phyloP scores from a whole-genome alignment of 2,797 vertebrate genomes.

The Parambassis ranga region DNA sequence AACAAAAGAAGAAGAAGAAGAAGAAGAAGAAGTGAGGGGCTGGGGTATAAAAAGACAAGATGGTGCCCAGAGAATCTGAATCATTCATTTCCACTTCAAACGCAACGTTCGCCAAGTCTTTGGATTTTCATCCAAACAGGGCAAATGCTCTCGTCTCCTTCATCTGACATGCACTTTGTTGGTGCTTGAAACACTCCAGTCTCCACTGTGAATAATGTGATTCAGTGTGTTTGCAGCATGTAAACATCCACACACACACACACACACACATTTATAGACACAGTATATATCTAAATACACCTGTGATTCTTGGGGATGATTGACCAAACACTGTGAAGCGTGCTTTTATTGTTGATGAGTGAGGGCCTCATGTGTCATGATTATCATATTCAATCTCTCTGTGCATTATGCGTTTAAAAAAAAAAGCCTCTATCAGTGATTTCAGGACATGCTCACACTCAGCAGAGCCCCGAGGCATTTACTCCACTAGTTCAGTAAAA shows the following conservation, averaged over 20 bases:
- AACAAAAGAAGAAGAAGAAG: not conserved
- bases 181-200: slow-evolving; percentile 1
- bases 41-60: slow-evolving; percentile 23
- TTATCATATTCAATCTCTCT: slow-evolving; percentile 6
- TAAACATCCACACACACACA: not conserved
- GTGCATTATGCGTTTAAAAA: not conserved
- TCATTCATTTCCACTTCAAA: slow-evolving; percentile 52
- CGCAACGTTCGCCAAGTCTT: not conserved
- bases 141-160: slow-evolving; percentile 6
- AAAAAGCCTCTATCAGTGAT: not conserved
- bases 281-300: not conserved
- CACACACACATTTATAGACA: not conserved
- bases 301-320: not conserved
- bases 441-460: slow-evolving; percentile 18
- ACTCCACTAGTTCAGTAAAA: not conserved
- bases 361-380: not conserved
- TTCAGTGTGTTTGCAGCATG: not conserved
- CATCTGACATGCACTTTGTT: slow-evolving; percentile 58
- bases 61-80: slow-evolving; percentile 16
- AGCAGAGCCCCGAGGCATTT: slow-evolving; percentile 14
- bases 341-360: not conserved
- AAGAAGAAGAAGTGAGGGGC: not conserved
- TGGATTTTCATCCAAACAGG: slow-evolving; percentile 42
- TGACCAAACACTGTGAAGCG: not conserved
- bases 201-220: not conserved